Evolutionary conservation across 2,888 invertebrate species (phyloP), one percentile per base, ranked within the genome.

Genomic region (Lasiommata megera): DNA sequence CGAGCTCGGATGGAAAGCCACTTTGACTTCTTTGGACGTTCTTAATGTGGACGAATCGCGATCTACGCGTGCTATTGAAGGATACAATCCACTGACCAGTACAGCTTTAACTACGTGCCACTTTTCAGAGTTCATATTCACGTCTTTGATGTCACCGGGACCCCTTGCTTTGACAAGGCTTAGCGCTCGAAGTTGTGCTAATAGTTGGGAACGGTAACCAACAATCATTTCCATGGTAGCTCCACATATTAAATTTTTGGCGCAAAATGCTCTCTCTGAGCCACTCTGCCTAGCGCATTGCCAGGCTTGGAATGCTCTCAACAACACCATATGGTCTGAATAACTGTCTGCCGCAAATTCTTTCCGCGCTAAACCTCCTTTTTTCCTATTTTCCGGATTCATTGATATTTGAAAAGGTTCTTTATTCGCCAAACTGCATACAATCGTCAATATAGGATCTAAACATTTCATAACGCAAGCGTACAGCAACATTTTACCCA

Each of bases 81-180:
- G 99, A 83, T 98, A 99, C 59, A 96, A 92, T 0, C 99, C 98
- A 3, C 96, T 96, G 23, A 95, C 94, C 31, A 99, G 88, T 1
- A 97, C 96, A 0, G 96, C 96, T 76, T 98, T 98, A 0, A 99
- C 95, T 54, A 98, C 93, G 9, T 97, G 95, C 97, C 97, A 97
- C 74, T 95, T 95, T 69, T 96, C 94, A 0, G 96, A 95, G 84
- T 97, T 95, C 0, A 92, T 80, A 83, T 98, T 98, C 36, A 97
- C 92, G 72, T 96, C 96, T 65, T 95, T 90, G 60, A 96, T 94
- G 71, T 95, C 95, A 3, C 92, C 92, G 0, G 92, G 83, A 1
- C 93, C 93, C 51, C 92, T 79, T 0, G 93, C 81, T 55, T 93
- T 92, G 0, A 97, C 94, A 70, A 97, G 94, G 3, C 95, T 94